Base-by-base conservation (phyloP, 2,888 invertebrate genomes). In the Drosophila peninsularis region DNA sequence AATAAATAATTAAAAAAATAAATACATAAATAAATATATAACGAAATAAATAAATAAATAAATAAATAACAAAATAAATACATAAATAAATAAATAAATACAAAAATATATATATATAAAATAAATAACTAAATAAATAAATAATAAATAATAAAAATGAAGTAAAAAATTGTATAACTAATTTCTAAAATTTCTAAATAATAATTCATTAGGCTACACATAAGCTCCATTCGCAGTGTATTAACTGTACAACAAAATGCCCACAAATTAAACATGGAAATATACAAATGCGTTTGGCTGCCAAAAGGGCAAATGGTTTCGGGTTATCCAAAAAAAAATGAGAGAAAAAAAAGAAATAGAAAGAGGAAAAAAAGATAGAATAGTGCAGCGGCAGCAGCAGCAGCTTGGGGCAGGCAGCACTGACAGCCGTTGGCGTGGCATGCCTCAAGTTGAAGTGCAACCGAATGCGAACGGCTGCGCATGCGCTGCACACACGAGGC, bases 391-490 rank as follows among this genome's bases (percentile, higher is more conserved):
- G 71, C 60, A 55, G 57, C 63, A 57, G 71, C 60, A 55, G 44
- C 50, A 24, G 53, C 44, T 53, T 56, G 58, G 50, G 55, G 60
- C 58, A 65, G 32, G 45, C 39, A 34, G 63, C 54, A 68, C 42
- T 53, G 62, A 64, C 63, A 69, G 76, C 64, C 78, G 70, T 45
- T 73, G 80, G 73, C 76, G 66, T 79, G 70, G 79, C 79, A 73
- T 75, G 78, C 67, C 82, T 78, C 82, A 87, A 80, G 82, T 84
- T 84, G 87, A 87, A 87, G 84, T 84, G 82, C 84, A 76, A 74
- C 80, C 80, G 71, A 87, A 78, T 78, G 63, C 57, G 67, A 68
- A 62, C 68, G 79, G 72, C 69, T 82, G 88, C 81, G 81, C 88
- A 87, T 80, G 88, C 88, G 88, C 85, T 85, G 62, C 70, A 71